Conservation (phyloP, 2,113 vertebrate species). For the Puffinus mauretanicus region DNA sequence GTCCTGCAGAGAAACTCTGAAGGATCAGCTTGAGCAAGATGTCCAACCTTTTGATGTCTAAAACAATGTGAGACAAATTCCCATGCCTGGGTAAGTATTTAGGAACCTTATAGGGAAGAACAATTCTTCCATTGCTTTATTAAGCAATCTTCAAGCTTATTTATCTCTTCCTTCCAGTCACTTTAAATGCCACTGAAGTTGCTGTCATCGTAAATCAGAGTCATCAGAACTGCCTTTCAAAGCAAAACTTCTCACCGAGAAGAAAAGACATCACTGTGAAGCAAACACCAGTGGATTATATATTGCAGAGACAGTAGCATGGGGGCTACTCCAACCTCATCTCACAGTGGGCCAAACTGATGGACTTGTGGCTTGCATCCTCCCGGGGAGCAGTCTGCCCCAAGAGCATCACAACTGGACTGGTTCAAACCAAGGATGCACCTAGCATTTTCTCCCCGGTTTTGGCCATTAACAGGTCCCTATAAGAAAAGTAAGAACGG, state of each 20-base stretch:
- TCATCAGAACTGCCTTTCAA: conserved; percentile 13
- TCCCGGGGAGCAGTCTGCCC: neutral
- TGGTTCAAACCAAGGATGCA: neutral
- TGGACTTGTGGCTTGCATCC: neutral
- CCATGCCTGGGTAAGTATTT: neutral
- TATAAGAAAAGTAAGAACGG: neutral
- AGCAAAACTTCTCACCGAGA: neutral
- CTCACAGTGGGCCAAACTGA: neutral
- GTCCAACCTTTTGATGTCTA: neutral
- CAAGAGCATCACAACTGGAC: neutral
- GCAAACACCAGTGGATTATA: neutral
- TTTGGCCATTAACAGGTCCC: neutral
- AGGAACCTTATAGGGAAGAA: neutral
- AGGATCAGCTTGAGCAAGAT: neutral
- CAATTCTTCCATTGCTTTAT: neutral
- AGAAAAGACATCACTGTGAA: neutral
- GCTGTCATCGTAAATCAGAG: conserved; percentile 41
- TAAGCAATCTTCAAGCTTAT: conserved; percentile 16
- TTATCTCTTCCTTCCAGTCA: conserved; percentile 22
- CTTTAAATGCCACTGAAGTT: conserved; percentile 37
- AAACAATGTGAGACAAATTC: neutral
- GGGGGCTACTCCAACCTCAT: neutral
- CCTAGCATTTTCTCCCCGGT: neutral
- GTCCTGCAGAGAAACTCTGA: neutral
- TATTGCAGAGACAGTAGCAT: neutral